These are phyloP conservation scores for Rhea americana DNA, from an alignment of 2,113 vertebrate species.

Conservation along the genomic window DNA sequence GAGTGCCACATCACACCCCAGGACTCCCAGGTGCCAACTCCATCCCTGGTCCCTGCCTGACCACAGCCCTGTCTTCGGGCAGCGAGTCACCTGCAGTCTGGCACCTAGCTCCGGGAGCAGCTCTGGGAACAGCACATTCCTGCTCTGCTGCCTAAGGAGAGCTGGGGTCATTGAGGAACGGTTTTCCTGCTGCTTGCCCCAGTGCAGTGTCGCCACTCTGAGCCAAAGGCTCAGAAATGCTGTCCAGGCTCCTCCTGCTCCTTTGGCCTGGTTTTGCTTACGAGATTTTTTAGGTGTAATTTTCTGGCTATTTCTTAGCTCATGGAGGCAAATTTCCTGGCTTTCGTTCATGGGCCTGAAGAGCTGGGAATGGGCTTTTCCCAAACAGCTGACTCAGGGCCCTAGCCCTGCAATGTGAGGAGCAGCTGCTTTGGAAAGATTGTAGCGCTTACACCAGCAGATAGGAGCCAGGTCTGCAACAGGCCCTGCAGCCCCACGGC, in stretches of 20 bases:
- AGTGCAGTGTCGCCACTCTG: background rate
- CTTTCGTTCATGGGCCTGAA: background rate
- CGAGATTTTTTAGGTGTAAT: background rate
- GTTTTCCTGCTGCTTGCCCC: background rate
- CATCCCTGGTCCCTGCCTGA: background rate
- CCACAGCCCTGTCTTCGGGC: background rate
- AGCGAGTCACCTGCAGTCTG: background rate
- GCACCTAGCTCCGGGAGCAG: fast-evolving
- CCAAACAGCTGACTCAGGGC: background rate
- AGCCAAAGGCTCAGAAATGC: background rate
- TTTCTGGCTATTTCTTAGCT: background rate
- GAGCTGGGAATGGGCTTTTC: fast-evolving
- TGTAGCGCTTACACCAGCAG: background rate
- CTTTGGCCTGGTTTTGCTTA: background rate
- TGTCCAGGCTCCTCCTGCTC: background rate
- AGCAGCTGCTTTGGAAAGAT: fast-evolving
- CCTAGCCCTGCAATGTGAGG: background rate
- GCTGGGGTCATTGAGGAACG: background rate
- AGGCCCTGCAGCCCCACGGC: fast-evolving
- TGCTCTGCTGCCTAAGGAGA: background rate
- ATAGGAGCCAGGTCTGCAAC: background rate
- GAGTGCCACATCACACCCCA: background rate
- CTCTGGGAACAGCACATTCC: fast-evolving
- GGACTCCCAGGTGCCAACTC: background rate
- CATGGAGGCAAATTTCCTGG: background rate